Base-by-base conservation (phyloP, 2,113 vertebrate species). In the Sinocyclocheilus anophthalmus region DNA sequence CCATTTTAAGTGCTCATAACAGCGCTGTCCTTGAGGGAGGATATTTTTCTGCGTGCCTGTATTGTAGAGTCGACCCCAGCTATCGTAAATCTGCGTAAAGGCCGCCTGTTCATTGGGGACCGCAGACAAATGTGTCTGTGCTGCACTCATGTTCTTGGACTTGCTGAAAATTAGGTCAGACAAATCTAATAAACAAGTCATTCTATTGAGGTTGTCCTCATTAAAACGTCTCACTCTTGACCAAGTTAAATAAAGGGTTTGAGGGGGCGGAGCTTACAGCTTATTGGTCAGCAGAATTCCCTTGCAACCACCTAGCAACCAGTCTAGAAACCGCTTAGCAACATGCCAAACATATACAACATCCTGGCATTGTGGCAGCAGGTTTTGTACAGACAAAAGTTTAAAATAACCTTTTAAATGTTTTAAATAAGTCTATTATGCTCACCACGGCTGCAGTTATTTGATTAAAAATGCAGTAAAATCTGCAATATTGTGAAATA, bases 1-100 rank as follows among this genome's bases (percentile, higher is more conserved):
- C 5, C 24, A 53, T 70, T 83, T 57, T 55, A 83, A 83, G 69
- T 13, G 5, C 18, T 67, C 42, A 12, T 50, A 53, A 82, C 22
- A 33, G 42, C 63, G 10, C 30, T 22, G 53, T 59, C 82, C 82
- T 84, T 84, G 26, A 73, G 69, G 50, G 67, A 73, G 69, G 82
- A 84, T 69, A 33, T 39, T 33, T 83, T 39, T 84, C 22, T 0
- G 1, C 5, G 8, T 2, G 53, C 33, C 50, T 59, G 82, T 59
- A 26, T 84, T 84, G 82, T 84, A 57, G 67, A 26, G 37, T 73
- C 30, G 48, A 83, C 65, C 81, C 50, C 81, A 73, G 50, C 24
- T 6, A 80, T 80, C n/a, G 72, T 57, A 61, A 57, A 63, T 87
- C 85, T 67, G 48, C 22, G 57, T 76, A 82, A 83, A 57, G 80